Evolutionary conservation across 2,113 vertebrate genomes (phyloP).

Genomic region (Arenaria interpres): DNA sequence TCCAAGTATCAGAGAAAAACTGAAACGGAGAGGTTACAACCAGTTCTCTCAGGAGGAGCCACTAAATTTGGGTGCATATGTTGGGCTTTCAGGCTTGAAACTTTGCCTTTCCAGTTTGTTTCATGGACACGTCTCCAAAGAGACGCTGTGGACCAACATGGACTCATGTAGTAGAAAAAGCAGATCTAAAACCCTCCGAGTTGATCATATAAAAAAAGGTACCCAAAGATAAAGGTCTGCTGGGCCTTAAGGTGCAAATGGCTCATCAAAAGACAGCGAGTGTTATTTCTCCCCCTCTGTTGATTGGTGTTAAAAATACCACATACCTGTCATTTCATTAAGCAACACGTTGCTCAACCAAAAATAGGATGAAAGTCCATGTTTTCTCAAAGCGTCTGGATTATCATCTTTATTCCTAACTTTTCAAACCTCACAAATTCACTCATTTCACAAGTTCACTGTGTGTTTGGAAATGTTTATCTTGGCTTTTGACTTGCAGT

Average conservation of each 20-base stretch:
- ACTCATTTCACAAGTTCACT: not conserved
- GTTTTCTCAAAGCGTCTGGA: not conserved
- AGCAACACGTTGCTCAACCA: not conserved
- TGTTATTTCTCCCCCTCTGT: not conserved
- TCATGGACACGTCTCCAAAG: not conserved
- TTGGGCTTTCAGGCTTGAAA: not conserved
- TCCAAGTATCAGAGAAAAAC: not conserved
- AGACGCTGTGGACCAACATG: not conserved
- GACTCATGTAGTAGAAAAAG: not conserved
- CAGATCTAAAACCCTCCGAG: not conserved
- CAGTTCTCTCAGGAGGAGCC: not conserved
- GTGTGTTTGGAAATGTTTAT: slow-evolving; percentile 10
- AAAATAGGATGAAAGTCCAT: not conserved
- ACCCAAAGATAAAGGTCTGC: not conserved
- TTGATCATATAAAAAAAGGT: not conserved
- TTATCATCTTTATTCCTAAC: not conserved
- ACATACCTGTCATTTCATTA: not conserved
- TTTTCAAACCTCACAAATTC: not conserved
- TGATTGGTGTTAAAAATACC: slow-evolving; percentile 32
- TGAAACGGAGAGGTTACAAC: not conserved
- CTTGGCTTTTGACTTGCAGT: slow-evolving; percentile 22
- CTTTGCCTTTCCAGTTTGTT: not conserved
- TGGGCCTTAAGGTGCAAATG: not conserved
- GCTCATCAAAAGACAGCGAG: not conserved
- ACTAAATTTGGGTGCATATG: not conserved